phyloP scores from a whole-genome alignment of 1,140 invertebrate species.

The Drosophila lowei region DNA sequence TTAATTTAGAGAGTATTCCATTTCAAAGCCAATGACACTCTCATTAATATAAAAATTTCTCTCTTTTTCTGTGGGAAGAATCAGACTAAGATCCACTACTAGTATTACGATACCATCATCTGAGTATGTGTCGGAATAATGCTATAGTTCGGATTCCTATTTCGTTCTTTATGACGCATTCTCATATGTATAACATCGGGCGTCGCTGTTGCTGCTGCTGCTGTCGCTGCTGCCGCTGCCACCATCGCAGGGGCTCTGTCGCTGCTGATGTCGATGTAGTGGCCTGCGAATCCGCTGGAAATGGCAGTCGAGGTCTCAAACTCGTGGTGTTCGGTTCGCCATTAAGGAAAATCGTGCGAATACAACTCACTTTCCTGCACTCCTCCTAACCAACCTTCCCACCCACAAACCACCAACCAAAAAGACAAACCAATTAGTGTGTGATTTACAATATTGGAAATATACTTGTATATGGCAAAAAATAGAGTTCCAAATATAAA shows the following conservation, averaged over 20 bases:
- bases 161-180: slow-evolving; percentile 14
- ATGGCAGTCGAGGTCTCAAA: slow-evolving; percentile 62
- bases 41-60: too few species aligned
- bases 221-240: not conserved
- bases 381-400: too few species aligned
- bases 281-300: slow-evolving; percentile 10
- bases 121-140: too few species aligned
- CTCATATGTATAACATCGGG: not conserved
- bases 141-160: too few species aligned
- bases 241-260: not conserved
- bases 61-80: too few species aligned
- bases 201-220: not conserved
- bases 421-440: slow-evolving; percentile 20
- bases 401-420: too few species aligned
- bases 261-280: slow-evolving; percentile 11
- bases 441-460: slow-evolving; percentile 40
- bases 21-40: too few species aligned
- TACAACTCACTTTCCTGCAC: slow-evolving; percentile 2
- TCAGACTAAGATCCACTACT: not conserved
- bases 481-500: slow-evolving; percentile 18
- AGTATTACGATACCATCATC: too few species aligned
- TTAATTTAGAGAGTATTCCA: too few species aligned
- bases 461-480: slow-evolving; percentile 5
- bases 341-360: slow-evolving; percentile 25
- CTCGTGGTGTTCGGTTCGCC: slow-evolving; percentile 54